phyloP scores from a whole-genome alignment of 2,113 vertebrate genomes.

The Petaurus breviceps region DNA sequence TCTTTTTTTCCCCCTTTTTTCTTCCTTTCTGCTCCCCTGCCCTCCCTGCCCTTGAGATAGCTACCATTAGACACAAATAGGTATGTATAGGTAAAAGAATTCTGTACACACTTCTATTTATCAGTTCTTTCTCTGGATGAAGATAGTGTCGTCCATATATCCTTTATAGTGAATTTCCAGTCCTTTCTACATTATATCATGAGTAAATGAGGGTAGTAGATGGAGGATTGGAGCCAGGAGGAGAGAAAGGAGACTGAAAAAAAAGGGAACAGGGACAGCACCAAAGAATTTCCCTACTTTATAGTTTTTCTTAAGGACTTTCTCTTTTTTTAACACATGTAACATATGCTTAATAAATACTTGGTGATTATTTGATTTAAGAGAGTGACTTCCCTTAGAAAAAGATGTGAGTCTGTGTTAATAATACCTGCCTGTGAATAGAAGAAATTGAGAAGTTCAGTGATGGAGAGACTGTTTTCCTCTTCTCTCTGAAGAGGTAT shows the following conservation, averaged over 20 bases:
- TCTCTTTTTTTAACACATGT: background rate
- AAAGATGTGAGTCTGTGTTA: background rate
- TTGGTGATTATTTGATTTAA: background rate
- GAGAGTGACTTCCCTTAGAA: background rate
- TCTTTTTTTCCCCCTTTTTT: no score
- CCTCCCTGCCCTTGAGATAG: no score
- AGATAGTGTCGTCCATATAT: background rate
- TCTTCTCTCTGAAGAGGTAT: conserved; percentile 17
- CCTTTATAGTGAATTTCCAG: background rate
- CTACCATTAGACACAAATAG: background rate
- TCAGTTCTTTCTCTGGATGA: background rate
- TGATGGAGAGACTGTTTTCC: background rate
- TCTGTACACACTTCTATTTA: background rate
- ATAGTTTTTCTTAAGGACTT: background rate
- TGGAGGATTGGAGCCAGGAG: background rate
- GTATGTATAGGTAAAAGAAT: background rate
- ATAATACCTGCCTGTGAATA: background rate
- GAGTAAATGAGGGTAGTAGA: background rate
- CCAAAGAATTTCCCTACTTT: background rate
- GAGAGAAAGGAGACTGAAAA: background rate
- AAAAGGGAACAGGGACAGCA: background rate
- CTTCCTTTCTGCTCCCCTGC: no score
- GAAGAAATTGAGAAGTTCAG: background rate
- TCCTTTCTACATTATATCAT: background rate
- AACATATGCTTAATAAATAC: background rate